Evolutionary conservation across 1,140 invertebrate genomes (phyloP).

Genomic region (Zaprionus davidi): DNA sequence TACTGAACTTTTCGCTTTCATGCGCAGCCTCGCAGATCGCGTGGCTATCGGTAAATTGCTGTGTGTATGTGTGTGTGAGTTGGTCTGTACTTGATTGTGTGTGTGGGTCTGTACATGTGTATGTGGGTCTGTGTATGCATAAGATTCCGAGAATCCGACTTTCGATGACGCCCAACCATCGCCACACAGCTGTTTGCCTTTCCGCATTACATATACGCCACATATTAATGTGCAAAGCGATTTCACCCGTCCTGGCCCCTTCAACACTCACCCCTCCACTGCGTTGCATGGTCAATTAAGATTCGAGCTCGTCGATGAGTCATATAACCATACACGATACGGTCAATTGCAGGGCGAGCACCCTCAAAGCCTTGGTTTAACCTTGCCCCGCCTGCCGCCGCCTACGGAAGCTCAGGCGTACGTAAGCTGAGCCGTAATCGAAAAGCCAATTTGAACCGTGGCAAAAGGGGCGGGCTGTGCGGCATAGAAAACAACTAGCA

Average conservation of each 20-base stretch:
- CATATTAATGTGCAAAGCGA: not conserved
- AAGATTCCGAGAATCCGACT: constrained; percentile 37
- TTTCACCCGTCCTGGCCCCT: not conserved
- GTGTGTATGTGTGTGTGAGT: not conserved
- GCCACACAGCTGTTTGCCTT: constrained; percentile 48
- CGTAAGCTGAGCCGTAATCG: constrained; percentile 20
- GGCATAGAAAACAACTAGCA: constrained; percentile 50
- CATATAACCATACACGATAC: constrained; percentile 16
- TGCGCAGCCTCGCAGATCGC: constrained; percentile 14
- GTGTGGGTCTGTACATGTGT: not conserved
- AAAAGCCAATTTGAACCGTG: constrained; percentile 58
- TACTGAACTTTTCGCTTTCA: constrained; percentile 73
- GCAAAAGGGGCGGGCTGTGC: constrained; percentile 43
- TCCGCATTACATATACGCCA: constrained; percentile 43
- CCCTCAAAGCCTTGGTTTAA: constrained; percentile 18
- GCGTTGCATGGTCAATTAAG: constrained; percentile 46
- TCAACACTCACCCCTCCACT: too few relatives aligned
- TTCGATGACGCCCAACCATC: constrained; percentile 29
- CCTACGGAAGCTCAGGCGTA: not conserved
- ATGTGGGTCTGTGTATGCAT: not conserved
- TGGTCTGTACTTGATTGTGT: too few relatives aligned
- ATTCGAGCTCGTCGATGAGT: constrained; percentile 47
- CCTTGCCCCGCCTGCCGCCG: constrained; percentile 5
- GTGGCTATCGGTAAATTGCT: not conserved
- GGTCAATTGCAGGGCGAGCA: not conserved